A percentile compares a stretch with the other conserved stretches of the same genome.
Conservation (phyloP, 2,888 invertebrate species). For the Entomobrya multifasciata region DNA sequence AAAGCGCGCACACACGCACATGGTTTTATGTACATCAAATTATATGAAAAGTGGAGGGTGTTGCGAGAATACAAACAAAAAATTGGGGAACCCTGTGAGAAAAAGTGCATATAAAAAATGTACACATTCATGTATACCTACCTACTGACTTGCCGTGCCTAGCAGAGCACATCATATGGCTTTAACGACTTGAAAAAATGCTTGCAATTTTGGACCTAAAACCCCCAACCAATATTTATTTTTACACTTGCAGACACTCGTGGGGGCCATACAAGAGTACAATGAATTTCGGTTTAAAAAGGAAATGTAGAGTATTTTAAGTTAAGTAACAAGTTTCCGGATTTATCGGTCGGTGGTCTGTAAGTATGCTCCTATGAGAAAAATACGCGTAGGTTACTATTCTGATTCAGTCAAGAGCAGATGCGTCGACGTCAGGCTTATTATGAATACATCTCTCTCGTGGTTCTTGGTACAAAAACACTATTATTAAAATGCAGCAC, state of each 20-base stretch:
- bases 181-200: background rate
- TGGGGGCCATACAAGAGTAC: no score
- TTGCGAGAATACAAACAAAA: no score
- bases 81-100: no score
- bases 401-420: conserved; percentile 15
- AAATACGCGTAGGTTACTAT: background rate
- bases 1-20: no score
- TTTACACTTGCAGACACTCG: conserved; percentile 13
- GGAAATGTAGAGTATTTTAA: background rate
- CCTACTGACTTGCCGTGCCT: no score
- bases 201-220: background rate
- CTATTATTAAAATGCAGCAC: no score
- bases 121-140: background rate
- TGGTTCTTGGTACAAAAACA: no score
- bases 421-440: background rate
- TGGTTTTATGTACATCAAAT: no score
- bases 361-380: background rate
- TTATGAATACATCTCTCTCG: no score
- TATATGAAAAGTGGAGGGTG: no score
- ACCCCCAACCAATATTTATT: conserved; percentile 16
- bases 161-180: conserved; percentile 5
- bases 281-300: no score
- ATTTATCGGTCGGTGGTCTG: conserved; percentile 35
- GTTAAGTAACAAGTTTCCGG: conserved; percentile 29
- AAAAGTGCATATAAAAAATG: no score